Base-by-base conservation (phyloP, 2,888 invertebrate genomes). In the Drosophila mimica region DNA sequence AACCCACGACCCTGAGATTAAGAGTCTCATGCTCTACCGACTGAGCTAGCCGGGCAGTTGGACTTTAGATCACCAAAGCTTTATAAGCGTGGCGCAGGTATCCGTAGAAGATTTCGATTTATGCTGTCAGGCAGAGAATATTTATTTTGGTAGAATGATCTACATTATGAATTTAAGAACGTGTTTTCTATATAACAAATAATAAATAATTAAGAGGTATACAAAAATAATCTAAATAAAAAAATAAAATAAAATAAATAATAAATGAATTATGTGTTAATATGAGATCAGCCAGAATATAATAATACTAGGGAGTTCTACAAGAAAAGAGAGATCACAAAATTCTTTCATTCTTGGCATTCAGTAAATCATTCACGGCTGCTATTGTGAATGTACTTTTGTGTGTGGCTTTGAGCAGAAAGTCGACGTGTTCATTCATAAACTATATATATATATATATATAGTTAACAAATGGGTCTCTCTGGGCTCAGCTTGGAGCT, bases 1-100 rank as follows among this genome's bases (percentile, higher is more conserved):
- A 93, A 93, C 93, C 93, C 92, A 93, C 92, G 92, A 93, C 93
- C 93, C 92, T 91, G 93, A 92, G 92, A 92, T 93, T 92, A 93
- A 92, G 92, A 92, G 93, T 92, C 92, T 92, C 92, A 92, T 92
- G 92, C 92, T 93, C 92, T 92, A 92, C 93, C 92, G 93, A 93
- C 93, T 92, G 93, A 92, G 93, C 93, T 93, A 93, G 93, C 93
- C 92, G 92, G 93, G 92, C 92, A 82, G 36, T 69, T 83, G 51
- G 0, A 0, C 0, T 0, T 0, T 0, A 0, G 65, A 80, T 70
- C 74, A 49, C 70, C 48, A 52, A 72, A 43, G 8, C 25, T 20
- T 11, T 1, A 49, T 20, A 57, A 40, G 3, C 4, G 28, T 3
- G 36, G 1, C 13, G 8, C 20, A 6, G 13, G 3, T 34, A 33